Evolutionary conservation across 1,140 invertebrate genomes (phyloP).

Genomic region (Pantala flavescens): DNA sequence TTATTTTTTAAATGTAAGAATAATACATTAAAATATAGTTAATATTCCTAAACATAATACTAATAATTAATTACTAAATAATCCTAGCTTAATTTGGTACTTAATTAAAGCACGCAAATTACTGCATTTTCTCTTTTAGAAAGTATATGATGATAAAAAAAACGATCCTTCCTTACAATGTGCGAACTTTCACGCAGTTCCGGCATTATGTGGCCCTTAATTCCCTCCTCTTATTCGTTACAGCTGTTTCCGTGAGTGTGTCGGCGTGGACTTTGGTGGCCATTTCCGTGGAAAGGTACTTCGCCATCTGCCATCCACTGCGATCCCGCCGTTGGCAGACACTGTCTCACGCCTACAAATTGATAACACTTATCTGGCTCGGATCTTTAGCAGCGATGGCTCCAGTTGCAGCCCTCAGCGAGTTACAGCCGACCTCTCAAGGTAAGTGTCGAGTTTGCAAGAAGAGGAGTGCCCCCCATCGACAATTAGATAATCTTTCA

Average conservation of each 20-base stretch:
- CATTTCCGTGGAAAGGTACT: conserved; percentile 57
- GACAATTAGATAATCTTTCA: no score
- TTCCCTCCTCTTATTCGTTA: conserved; percentile 24
- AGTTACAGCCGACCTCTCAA: conserved; percentile 45
- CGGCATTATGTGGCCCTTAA: no score
- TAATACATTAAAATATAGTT: no score
- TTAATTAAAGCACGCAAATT: no score
- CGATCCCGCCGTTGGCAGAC: conserved; percentile 55
- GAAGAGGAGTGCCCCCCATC: not conserved
- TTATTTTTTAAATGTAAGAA: no score
- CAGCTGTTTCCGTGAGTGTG: conserved; percentile 53
- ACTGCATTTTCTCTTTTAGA: no score
- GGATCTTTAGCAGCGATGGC: conserved; percentile 43
- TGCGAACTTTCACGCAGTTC: no score
- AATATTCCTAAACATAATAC: no score
- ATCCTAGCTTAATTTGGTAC: no score
- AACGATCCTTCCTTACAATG: no score
- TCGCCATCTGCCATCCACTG: conserved; percentile 57
- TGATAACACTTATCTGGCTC: conserved; percentile 42
- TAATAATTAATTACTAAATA: no score
- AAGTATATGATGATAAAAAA: no score
- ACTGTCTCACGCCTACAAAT: conserved; percentile 48
- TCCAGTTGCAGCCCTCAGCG: conserved; percentile 52
- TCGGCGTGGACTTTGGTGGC: conserved; percentile 55
- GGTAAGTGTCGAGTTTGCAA: conserved; percentile 32